Base-by-base conservation (phyloP, 2,797 vertebrate species). In the Argyrosomus regius region DNA sequence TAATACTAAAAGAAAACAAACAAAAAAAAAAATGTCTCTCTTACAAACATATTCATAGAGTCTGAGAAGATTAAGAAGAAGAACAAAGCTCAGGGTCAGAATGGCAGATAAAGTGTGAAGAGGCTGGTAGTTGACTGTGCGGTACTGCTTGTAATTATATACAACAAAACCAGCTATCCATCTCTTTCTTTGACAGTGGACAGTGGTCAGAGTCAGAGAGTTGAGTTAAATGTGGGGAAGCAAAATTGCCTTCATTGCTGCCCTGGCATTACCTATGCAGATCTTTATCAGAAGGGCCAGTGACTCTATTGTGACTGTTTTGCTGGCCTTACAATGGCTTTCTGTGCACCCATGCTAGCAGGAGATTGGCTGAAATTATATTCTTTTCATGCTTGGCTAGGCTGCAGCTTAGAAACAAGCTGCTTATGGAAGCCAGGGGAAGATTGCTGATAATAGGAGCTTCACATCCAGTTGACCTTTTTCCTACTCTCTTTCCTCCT, bases 351-450 rank as follows among this genome's bases (percentile, higher is more conserved):
- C 93, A 90, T 93, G 94, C 95, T 95, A 93, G 87, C 84, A 75
- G 89, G 95, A 96, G 96, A 97, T 97, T 96, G 97, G 96, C 96
- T 95, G 96, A 97, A 99, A 98, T 98, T 97, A 97, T 98, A 98
- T 98, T 97, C 93, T 95, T 96, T 97, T 97, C 96, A 98, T 97
- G 97, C 97, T 96, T 96, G 96, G 95, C 96, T 97, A 96, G 96
- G 95, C 95, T 95, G 95, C 95, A 96, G 96, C 96, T 97, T 94
- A 94, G 94, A 97, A 96, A 96, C 95, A 95, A 96, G 95, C 96
- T 95, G 94, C 96, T 97, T 94, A 97, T 96, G 96, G 95, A 96
- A 93, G 96, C 96, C 95, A 91, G 93, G 89, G 95, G 93, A 96
- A 96, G 97, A 98, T 98, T 90, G 79, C 92, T 96, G 97, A 98